Percentiles rank a stretch among this genome's conserved stretches.
These are phyloP conservation scores for Perodicticus potto DNA, from an alignment of 2,797 vertebrate species.

Conservation along the genomic window DNA sequence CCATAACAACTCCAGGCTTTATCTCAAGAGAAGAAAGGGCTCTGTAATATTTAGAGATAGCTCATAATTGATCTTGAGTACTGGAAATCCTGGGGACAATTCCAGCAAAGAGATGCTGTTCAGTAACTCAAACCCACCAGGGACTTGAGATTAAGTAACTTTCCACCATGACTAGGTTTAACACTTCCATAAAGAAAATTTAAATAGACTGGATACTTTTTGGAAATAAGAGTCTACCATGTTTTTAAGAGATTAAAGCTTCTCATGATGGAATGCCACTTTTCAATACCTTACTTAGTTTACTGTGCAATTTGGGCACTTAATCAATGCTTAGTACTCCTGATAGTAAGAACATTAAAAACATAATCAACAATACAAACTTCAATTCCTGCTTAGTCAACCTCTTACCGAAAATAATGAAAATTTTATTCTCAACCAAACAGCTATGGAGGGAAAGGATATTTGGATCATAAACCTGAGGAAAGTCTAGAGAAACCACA, in stretches of 20 bases:
- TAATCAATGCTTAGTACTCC: constrained; percentile 60
- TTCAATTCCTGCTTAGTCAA: constrained; percentile 1
- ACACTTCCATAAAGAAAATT: constrained; percentile 6
- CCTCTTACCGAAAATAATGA: constrained; percentile 45
- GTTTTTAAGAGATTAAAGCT: background rate
- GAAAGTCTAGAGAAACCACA: constrained; percentile 55
- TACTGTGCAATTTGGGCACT: background rate
- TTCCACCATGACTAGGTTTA: background rate
- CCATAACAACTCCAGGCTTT: background rate
- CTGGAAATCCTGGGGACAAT: background rate
- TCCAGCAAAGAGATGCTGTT: background rate
- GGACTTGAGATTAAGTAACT: background rate
- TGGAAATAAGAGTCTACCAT: background rate
- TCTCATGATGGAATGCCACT: background rate
- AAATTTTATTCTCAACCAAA: constrained; percentile 58
- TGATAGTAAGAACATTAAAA: constrained; percentile 61
- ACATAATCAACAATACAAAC: constrained; percentile 54
- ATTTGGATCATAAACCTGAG: constrained; percentile 71
- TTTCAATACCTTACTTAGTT: constrained; percentile 36
- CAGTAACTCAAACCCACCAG: background rate
- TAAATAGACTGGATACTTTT: background rate
- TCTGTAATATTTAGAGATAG: background rate
- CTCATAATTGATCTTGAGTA: constrained; percentile 29
- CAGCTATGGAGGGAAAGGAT: constrained; percentile 46
- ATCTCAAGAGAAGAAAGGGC: constrained; percentile 38